Conservation (phyloP, 2,888 invertebrate species). For the Cryptocheilus praepositus region DNA sequence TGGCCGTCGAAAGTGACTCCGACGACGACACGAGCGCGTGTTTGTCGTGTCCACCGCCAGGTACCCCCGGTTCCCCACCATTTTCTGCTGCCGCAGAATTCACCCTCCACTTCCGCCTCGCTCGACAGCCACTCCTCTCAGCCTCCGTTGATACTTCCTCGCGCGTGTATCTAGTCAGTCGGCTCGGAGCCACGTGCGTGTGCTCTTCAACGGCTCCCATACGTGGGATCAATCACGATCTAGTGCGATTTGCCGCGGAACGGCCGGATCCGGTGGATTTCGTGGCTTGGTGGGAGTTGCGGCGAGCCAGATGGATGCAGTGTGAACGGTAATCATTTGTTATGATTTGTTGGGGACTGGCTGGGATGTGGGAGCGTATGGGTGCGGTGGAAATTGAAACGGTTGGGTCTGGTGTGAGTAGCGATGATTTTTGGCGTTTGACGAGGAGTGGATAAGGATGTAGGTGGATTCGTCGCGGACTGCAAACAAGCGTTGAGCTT, state of each 20-base stretch:
- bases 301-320: too few species aligned
- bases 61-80: slow-evolving; percentile 45
- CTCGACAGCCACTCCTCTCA: slow-evolving; percentile 58
- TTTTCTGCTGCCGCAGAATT: slow-evolving; percentile 43
- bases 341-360: too few species aligned
- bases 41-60: slow-evolving; percentile 14
- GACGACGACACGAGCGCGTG: slow-evolving; percentile 7
- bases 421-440: too few species aligned
- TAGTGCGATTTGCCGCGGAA: slow-evolving; percentile 8
- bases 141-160: slow-evolving; percentile 66
- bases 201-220: slow-evolving; percentile 44
- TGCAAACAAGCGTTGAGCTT: too few species aligned
- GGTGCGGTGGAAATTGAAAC: too few species aligned
- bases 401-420: too few species aligned
- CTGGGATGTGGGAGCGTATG: too few species aligned
- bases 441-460: too few species aligned
- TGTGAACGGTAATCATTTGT: too few species aligned
- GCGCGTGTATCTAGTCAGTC: slow-evolving; percentile 67
- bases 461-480: too few species aligned
- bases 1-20: too few species aligned
- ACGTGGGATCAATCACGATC: slow-evolving; percentile 5
- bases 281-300: too few species aligned
- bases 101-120: slow-evolving; percentile 66
- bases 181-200: slow-evolving; percentile 69
- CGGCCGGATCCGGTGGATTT: background rate